Evolutionary conservation across 2,797 vertebrate species (phyloP).

Genomic region (Moxostoma hubbsi): DNA sequence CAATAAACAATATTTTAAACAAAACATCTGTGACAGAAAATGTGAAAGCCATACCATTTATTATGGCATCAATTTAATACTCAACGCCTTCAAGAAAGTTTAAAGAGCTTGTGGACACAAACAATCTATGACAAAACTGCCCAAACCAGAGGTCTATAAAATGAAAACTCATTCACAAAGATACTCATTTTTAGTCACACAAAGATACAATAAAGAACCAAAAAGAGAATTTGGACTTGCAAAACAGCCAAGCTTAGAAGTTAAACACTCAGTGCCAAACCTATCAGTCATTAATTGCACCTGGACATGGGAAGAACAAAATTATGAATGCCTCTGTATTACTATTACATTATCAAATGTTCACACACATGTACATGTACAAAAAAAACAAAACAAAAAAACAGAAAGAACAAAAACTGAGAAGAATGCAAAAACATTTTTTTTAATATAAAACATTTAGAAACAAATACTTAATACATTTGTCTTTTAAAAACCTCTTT

Average conservation of each 20-base stretch:
- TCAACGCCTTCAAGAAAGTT: no score
- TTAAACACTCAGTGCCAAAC: constrained; percentile 49
- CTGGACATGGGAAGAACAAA: background rate
- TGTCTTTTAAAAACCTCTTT: constrained; percentile 18
- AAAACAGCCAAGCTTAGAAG: constrained; percentile 50
- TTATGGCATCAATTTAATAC: no score
- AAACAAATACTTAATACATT: background rate
- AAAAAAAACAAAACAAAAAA: background rate
- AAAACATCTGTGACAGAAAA: no score
- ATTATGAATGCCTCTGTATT: constrained; percentile 10
- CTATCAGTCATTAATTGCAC: background rate
- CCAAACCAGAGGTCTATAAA: background rate
- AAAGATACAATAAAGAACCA: background rate
- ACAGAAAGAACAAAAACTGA: background rate
- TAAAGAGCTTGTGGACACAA: no score
- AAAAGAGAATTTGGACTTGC: background rate
- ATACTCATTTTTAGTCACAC: background rate
- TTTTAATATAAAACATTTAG: constrained; percentile 20
- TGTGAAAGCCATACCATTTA: no score
- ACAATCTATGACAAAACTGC: background rate
- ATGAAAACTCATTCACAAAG: constrained; percentile 8
- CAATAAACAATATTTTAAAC: no score
- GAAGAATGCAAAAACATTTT: background rate
- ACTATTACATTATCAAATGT: background rate
- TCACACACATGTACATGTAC: background rate